These are phyloP conservation scores for Halcyon chelicuti DNA, from an alignment of 2,797 vertebrate genomes.

Conservation along the genomic window DNA sequence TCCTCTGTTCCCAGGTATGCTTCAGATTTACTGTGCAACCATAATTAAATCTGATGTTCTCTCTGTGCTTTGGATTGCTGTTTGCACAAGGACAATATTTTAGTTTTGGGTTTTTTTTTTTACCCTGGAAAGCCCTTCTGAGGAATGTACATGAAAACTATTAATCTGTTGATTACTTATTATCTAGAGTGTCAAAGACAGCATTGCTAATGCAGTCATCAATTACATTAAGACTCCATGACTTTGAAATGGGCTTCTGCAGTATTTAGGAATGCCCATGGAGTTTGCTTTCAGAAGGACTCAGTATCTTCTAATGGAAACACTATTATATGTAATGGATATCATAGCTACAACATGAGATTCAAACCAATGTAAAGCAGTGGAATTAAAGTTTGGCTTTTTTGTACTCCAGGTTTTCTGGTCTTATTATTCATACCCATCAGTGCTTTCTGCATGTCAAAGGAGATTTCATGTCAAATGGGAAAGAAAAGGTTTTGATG, in stretches of 20 bases:
- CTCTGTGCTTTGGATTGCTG: neutral
- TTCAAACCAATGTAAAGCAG: neutral
- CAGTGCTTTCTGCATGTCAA: neutral
- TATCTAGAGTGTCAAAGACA: neutral
- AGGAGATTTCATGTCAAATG: neutral
- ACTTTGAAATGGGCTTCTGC: neutral
- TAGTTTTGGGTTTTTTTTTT: neutral
- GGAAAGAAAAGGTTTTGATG: neutral
- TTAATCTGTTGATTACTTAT: neutral
- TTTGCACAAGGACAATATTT: neutral
- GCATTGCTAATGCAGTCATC: neutral
- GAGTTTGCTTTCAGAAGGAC: neutral
- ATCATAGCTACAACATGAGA: neutral
- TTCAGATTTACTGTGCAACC: slow-evolving; percentile 3
- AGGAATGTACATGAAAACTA: neutral
- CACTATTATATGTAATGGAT: neutral
- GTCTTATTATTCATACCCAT: neutral
- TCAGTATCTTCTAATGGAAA: neutral
- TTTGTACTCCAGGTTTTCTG: neutral
- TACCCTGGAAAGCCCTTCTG: neutral
- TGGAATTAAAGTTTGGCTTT: neutral
- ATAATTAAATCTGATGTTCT: neutral
- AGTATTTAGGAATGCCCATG: neutral
- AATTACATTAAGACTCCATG: neutral
- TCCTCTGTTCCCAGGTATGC: neutral